Conservation (phyloP, 1,140 invertebrate genomes). For the Gryllus bimaculatus region DNA sequence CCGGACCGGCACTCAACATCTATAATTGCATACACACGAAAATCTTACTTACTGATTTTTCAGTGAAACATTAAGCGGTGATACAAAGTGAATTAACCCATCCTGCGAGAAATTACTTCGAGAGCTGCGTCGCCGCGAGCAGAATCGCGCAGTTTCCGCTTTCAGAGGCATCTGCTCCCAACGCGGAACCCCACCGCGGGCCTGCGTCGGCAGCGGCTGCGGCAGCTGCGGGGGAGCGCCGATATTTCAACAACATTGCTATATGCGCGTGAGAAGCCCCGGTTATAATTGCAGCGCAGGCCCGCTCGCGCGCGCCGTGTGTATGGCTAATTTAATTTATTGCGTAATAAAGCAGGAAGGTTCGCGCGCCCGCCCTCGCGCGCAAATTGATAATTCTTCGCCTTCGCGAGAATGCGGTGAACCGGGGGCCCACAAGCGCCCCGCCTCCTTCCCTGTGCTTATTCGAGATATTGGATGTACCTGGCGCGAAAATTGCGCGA, state of each 20-base stretch:
- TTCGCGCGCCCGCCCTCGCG: no score
- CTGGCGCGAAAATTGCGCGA: neutral
- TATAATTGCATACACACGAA: no score
- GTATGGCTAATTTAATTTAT: neutral
- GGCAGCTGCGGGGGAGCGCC: neutral
- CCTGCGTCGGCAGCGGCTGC: neutral
- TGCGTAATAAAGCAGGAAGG: neutral
- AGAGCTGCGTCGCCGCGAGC: no score
- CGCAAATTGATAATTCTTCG: neutral
- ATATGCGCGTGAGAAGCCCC: neutral
- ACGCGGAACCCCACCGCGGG: no score
- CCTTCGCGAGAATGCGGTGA: neutral
- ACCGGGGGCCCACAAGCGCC: no score
- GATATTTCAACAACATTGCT: neutral
- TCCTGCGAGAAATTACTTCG: no score
- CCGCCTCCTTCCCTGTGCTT: neutral
- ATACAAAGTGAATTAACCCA: no score
- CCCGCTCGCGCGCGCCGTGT: neutral
- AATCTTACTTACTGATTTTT: no score
- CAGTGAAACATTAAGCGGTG: no score
- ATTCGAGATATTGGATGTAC: neutral
- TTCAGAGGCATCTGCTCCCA: no score
- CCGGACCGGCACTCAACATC: no score
- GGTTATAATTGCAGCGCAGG: neutral
- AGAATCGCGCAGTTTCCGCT: no score